Evolutionary conservation across 2,797 vertebrate genomes (phyloP).

Genomic region (Eulemur coronatus): DNA sequence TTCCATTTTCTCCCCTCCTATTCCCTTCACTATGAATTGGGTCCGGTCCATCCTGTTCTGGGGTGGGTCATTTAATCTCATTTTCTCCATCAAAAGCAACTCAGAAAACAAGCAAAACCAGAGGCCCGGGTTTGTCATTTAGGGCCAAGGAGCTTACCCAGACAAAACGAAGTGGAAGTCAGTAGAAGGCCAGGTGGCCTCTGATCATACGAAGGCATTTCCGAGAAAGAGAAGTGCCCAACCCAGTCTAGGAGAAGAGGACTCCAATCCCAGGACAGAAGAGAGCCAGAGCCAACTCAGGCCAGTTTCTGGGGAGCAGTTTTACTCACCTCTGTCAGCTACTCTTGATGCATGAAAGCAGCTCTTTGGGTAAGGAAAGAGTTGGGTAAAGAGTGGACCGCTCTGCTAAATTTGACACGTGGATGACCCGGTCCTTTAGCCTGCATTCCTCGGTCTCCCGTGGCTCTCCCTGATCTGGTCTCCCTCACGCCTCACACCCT

Average conservation of each 20-base stretch:
- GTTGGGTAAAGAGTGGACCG: neutral
- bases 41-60: neutral
- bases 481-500: neutral
- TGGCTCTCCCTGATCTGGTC: neutral
- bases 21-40: neutral
- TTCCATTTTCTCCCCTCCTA: neutral
- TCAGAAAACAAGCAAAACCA: neutral
- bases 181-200: neutral
- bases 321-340: neutral
- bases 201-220: neutral
- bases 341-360: neutral
- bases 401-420: neutral
- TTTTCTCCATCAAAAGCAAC: neutral
- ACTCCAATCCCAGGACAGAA: neutral
- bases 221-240: neutral
- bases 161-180: neutral
- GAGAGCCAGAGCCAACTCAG: rapidly evolving
- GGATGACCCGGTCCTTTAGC: rapidly evolving
- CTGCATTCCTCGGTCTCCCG: neutral
- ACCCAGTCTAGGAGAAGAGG: neutral
- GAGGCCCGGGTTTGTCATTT: neutral
- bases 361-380: neutral
- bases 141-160: neutral
- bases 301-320: neutral
- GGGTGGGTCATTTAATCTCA: neutral